Evolutionary conservation across 37 sponge, comb jelly and placozoan genomes (phyloP).

Genomic region (Halichondria panicea): DNA sequence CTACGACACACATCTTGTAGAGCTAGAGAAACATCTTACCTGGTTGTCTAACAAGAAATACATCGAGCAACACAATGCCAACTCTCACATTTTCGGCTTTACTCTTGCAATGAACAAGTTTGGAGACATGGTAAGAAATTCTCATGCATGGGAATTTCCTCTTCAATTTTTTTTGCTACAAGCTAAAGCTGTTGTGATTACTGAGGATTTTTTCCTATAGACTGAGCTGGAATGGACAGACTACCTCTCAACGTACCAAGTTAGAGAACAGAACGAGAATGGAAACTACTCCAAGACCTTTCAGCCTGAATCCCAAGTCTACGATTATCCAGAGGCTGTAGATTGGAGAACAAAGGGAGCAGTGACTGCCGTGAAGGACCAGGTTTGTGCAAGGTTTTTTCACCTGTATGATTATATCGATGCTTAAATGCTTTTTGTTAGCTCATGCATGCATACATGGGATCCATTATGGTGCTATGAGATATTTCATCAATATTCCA

Average conservation of each 20-base stretch:
- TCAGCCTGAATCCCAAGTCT: not conserved
- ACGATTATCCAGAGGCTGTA: constrained; percentile 42
- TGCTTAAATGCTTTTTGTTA: no score
- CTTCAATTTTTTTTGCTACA: constrained; percentile 1
- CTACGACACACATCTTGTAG: constrained; percentile 34
- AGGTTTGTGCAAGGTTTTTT: constrained; percentile 30
- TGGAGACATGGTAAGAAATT: constrained; percentile 65
- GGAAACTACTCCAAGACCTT: constrained; percentile 21
- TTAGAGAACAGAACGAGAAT: not conserved
- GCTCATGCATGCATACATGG: no score
- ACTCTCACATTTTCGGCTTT: constrained; percentile 61
- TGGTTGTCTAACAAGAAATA: constrained; percentile 68
- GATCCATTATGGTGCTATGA: no score
- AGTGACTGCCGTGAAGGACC: constrained; percentile 66
- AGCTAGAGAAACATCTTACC: constrained; percentile 38
- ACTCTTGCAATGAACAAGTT: constrained; percentile 70
- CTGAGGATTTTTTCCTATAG: not conserved
- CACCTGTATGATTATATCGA: no score
- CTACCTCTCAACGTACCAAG: constrained; percentile 4
- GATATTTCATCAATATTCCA: not conserved
- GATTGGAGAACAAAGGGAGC: constrained; percentile 89
- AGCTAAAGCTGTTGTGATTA: not conserved
- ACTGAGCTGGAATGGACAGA: constrained; percentile 34
- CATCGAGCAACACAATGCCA: constrained; percentile 66
- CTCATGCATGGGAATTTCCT: not conserved